phyloP scores from a whole-genome alignment of 2,113 vertebrate species.

The Etia nguti region DNA sequence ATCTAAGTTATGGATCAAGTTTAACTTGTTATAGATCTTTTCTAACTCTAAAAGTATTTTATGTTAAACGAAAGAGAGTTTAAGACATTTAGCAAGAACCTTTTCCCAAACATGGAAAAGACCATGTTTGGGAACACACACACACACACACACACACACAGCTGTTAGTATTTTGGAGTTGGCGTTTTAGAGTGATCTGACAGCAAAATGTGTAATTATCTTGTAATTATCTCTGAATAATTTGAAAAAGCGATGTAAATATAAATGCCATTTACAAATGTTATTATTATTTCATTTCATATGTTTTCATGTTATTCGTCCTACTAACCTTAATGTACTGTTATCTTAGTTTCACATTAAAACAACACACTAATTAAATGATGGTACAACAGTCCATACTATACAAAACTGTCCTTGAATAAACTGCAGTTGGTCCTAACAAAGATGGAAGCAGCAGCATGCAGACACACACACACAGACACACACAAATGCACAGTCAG shows the following conservation, averaged over 20 bases:
- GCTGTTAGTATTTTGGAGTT: neutral
- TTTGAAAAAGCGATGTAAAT: neutral
- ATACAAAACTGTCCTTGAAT: neutral
- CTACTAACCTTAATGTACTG: neutral
- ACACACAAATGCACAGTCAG: neutral
- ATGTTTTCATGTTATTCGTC: neutral
- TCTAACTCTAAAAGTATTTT: neutral
- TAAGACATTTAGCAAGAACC: neutral
- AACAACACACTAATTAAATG: neutral
- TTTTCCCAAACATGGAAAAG: neutral
- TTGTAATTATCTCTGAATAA: neutral
- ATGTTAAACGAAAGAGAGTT: neutral
- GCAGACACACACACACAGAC: neutral
- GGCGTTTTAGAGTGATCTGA: neutral
- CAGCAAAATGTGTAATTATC: neutral
- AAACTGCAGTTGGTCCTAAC: neutral
- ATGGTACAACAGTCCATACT: neutral
- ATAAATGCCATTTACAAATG: neutral
- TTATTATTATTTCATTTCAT: neutral
- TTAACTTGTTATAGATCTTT: neutral
- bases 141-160: too few relatives aligned
- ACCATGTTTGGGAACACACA: too few relatives aligned
- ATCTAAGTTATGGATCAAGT: neutral
- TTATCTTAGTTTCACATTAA: neutral
- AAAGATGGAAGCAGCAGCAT: neutral